Evolutionary conservation across 2,888 invertebrate species (phyloP), one percentile per base, ranked within the genome.

Genomic region (Andrena flavipes): DNA sequence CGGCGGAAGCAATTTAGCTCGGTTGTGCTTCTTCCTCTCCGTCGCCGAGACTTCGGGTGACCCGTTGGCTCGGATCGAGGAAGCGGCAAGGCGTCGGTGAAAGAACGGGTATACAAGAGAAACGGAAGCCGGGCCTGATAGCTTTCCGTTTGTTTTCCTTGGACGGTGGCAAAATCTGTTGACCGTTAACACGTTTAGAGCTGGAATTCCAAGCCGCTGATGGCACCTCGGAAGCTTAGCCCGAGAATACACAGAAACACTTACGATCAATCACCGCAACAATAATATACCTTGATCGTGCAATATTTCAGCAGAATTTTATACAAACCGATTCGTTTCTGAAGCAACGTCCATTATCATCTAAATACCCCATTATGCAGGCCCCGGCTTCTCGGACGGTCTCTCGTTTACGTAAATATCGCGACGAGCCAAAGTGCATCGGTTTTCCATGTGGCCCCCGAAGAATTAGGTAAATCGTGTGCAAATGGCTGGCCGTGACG

Each of bases 391-490:
- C 42, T 13, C 42, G 42, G 42, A 42, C 42, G 13, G 42, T 13
- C 6, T 51, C 26, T 68, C 33, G 33, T 35, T 56, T 42, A 67
- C 48, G 56, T 35, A 48, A 74, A 48, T 42, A 59, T 8, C 13
- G 26, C 20, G 42, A 29, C 64, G 42, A 60, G 33, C 1, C 30
- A 26, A 68, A 62, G 49, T 51, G 60, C 71, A 63, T 75, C 67
- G 71, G 67, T 78, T 75, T 13, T 68, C 49, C 59, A 56, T 62
- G 29, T 48, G 64, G 63, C 49, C 60, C 42, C 35, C 78, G 56
- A 72, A 65, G 80, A 87, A 87, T 87, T 85, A 87, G 77, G 88
- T 85, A 85, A 85, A 87, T 85, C 86, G 81, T 76, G 79, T 72
- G 80, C 76, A 78, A 83, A 76, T 77, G 76, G 72, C 48, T 73